Conservation (phyloP, 2,888 invertebrate genomes). For the Tenthredo amoena region DNA sequence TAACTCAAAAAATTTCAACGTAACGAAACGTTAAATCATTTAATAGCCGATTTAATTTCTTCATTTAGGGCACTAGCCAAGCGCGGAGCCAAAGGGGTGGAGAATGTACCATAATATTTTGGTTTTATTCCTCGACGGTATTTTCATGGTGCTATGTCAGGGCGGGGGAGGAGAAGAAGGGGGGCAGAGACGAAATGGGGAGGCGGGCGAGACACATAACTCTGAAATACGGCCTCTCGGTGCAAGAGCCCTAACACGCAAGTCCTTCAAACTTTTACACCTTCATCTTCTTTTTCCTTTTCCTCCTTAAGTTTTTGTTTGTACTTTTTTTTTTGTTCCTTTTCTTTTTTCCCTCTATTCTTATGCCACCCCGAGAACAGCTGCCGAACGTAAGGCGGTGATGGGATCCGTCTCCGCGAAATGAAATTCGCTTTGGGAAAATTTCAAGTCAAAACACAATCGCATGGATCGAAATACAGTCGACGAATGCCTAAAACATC, state of each 20-base stretch:
- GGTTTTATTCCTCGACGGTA: slow-evolving; percentile 39
- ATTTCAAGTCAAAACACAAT: slow-evolving; percentile 50
- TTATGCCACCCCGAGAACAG: slow-evolving; percentile 34
- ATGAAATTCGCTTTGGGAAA: slow-evolving; percentile 14
- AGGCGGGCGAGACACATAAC: slow-evolving; percentile 63
- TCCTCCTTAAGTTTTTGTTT: not conserved
- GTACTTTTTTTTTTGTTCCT: not conserved
- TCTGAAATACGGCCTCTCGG: slow-evolving; percentile 68
- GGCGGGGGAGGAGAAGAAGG: slow-evolving; percentile 21
- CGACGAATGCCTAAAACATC: slow-evolving; percentile 50
- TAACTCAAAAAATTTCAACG: slow-evolving; percentile 15
- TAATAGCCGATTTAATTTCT: slow-evolving; percentile 45
- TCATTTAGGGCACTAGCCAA: slow-evolving; percentile 27
- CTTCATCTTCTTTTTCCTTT: slow-evolving; percentile 53
- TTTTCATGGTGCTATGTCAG: slow-evolving; percentile 40
- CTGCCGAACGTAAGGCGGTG: not conserved
- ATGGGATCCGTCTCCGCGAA: slow-evolving; percentile 5
- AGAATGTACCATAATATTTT: slow-evolving; percentile 45
- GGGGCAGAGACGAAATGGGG: slow-evolving; percentile 41
- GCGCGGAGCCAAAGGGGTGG: slow-evolving; percentile 6
- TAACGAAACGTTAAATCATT: slow-evolving; percentile 49
- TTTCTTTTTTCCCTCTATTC: not conserved
- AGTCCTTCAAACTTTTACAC: slow-evolving; percentile 66
- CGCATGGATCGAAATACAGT: slow-evolving; percentile 26
- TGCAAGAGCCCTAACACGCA: slow-evolving; percentile 61